Evolutionary conservation across 2,888 invertebrate genomes (phyloP), one percentile per base, ranked within the genome.

Genomic region (Philhelius pedissequus): DNA sequence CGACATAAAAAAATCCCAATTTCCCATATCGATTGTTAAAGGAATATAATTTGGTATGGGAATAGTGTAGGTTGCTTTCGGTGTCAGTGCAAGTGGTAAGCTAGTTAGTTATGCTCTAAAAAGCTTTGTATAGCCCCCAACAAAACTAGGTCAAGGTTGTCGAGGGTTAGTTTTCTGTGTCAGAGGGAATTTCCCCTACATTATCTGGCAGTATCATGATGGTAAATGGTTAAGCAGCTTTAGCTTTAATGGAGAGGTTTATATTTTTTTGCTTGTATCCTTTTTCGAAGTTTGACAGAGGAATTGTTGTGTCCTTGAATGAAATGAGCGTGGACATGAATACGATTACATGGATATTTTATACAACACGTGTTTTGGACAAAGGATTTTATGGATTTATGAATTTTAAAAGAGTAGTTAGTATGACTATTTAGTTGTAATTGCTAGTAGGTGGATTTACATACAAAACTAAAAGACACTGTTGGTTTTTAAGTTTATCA

Each of bases 91-190:
- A 58, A 64, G 32, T 30, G 25, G 52, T 68, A 50, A 70, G 70
- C 76, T 64, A 75, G 58, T 83, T 69, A 73, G 74, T 74, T 70
- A 64, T 66, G 74, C 83, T 83, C 79, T 79, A 64, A 18, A 66
- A 70, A 79, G 69, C 60, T 73, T 60, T 22, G 66, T 20, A 38
- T 27, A 25, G 48, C 18, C 38, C 13, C 25, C 48, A n/a, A 50
- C 0, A 18, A 5, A 83, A 70, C 64, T 66, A 32, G 83, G 83
- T 79, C 83, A 83, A 79, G 83, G 74, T 79, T 78, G 50, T 18
- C 38, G 56, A 45, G 78, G 78, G 82, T 79, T 58, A 56, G 64
- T 79, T 74, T 78, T 79, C 43, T 83, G 74, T 83, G 83, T 83
- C 79, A 83, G 45, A 40, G 74, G 74, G 79, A 74, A 64, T 52